phyloP scores from a whole-genome alignment of 2,113 vertebrate genomes.

The Phasianus colchicus region DNA sequence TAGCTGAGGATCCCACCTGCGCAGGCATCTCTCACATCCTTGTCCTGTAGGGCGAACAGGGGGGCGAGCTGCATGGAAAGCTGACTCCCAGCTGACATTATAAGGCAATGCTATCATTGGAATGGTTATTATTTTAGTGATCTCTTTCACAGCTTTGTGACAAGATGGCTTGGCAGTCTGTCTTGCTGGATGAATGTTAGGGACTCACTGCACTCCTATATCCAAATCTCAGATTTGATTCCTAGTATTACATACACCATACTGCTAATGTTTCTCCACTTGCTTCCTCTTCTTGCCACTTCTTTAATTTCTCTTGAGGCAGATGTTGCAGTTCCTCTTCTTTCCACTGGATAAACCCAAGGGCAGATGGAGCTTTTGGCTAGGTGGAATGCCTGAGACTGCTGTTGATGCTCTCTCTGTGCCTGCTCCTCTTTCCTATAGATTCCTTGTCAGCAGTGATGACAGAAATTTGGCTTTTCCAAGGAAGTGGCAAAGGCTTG shows the following conservation, averaged over 20 bases:
- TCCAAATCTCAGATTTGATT: not conserved
- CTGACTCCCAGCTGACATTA: fast-evolving
- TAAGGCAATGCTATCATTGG: not conserved
- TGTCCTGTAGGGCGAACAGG: not conserved
- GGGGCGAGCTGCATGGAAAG: not conserved
- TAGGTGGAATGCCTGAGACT: not conserved
- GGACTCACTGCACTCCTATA: fast-evolving
- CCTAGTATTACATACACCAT: not conserved
- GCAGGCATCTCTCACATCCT: not conserved
- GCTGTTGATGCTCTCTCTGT: not conserved
- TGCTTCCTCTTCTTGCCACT: not conserved
- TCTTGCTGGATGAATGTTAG: not conserved
- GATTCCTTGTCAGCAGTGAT: not conserved
- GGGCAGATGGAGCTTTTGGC: not conserved
- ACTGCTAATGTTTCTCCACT: not conserved
- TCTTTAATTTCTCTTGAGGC: not conserved
- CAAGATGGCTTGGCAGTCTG: not conserved
- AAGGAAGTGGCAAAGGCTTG: not conserved
- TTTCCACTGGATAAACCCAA: not conserved
- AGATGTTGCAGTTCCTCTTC: not conserved
- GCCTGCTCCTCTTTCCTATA: not conserved
- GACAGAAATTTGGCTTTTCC: not conserved
- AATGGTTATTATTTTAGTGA: not conserved
- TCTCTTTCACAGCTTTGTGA: not conserved
- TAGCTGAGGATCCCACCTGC: not conserved